A percentile compares a stretch with the other conserved stretches of the same genome.
These are phyloP conservation scores for Lepidochitona cinerea DNA, from an alignment of 2,888 invertebrate species.

Conservation along the genomic window DNA sequence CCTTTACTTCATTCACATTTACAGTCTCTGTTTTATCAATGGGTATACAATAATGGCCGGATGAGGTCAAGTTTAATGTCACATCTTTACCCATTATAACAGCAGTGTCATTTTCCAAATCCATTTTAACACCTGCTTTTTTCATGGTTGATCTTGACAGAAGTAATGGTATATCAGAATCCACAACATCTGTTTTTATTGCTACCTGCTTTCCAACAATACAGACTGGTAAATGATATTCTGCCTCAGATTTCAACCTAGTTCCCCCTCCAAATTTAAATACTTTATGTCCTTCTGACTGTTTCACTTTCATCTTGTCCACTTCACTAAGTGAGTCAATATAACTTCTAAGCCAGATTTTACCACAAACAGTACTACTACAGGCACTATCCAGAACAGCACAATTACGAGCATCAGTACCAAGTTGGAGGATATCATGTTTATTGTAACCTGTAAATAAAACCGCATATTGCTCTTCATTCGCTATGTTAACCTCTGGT, in stretches of 20 bases:
- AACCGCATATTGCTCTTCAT: neutral
- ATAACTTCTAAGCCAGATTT: slow-evolving; percentile 23
- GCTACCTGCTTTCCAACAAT: slow-evolving; percentile 20
- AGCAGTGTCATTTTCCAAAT: slow-evolving; percentile 34
- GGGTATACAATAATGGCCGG: neutral
- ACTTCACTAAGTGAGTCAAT: slow-evolving; percentile 14
- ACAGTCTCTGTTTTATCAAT: neutral
- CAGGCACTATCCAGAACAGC: slow-evolving; percentile 32
- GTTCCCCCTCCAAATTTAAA: slow-evolving; percentile 25
- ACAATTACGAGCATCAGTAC: slow-evolving; percentile 24
- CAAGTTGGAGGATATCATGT: neutral
- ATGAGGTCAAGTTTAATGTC: neutral
- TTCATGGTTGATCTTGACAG: slow-evolving; percentile 28
- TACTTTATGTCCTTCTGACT: neutral
- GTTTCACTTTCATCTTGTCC: neutral
- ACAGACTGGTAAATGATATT: slow-evolving; percentile 19
- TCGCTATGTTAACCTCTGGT: no score
- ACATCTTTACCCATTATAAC: slow-evolving; percentile 29
- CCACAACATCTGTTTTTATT: slow-evolving; percentile 26
- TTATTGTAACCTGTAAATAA: slow-evolving; percentile 6
- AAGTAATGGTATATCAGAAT: slow-evolving; percentile 24
- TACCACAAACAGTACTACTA: slow-evolving; percentile 26
- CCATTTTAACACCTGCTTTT: slow-evolving; percentile 26
- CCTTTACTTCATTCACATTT: neutral
- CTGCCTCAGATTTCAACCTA: slow-evolving; percentile 15